Base-by-base conservation (phyloP, 2,888 invertebrate species). In the Stenodema calcarata region DNA sequence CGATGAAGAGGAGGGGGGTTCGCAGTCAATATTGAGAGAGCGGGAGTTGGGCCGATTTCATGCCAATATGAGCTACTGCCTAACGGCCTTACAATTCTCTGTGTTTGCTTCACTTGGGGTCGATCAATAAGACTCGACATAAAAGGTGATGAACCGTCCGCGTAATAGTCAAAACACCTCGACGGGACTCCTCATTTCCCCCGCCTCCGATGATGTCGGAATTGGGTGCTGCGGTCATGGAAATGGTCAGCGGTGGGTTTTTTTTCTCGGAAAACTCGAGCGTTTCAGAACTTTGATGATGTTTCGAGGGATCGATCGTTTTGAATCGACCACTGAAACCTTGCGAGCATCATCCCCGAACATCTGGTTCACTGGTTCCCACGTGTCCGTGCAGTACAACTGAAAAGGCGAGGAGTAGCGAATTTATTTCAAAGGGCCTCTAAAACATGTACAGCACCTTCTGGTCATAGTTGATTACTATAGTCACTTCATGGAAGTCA, bases 381-480 rank as follows among this genome's bases (percentile, higher is more conserved):
- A n/a, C n/a, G n/a, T n/a, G n/a, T n/a, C n/a, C n/a, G n/a, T n/a
- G n/a, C n/a, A n/a, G n/a, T n/a, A n/a, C n/a, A n/a, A n/a, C n/a
- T n/a, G n/a, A n/a, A n/a, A n/a, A n/a, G n/a, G n/a, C n/a, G n/a
- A n/a, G n/a, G n/a, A n/a, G n/a, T n/a, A n/a, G n/a, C n/a, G n/a
- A 3, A n/a, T 86, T 2, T 80, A 87, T 41, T 87, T 69, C 69
- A 83, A 35, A 28, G 83, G 83, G 0, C 83, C 83, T 0, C 0
- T 83, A 44, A 23, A 2, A 4, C 0, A 3, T 0, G 83, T 69
- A 2, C 16, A 75, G 2, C 70, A 78, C 11, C 18, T 85, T 3
- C 70, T 83, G 4, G 83, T 80, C 2, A 35, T 81, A 18, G 30
- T 28, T 3, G 81, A 35, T 35, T 81, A 81, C 18, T 85, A 35